phyloP scores from a whole-genome alignment of 1,140 invertebrate species.

The Drosophila murphyi region DNA sequence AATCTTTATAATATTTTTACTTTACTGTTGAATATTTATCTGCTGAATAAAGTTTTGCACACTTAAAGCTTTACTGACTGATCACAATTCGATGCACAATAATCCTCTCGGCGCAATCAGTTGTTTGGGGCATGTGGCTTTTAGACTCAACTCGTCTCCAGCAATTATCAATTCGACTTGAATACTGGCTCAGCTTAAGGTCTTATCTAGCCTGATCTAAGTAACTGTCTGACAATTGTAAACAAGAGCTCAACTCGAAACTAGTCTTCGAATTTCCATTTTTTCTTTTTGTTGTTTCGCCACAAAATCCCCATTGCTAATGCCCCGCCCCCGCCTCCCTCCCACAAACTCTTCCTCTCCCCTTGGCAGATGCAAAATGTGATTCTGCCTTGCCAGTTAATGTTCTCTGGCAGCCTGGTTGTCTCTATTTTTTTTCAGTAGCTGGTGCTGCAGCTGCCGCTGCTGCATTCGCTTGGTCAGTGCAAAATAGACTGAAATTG shows the following conservation, averaged over 20 bases:
- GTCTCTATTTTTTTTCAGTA: slow-evolving; percentile 1
- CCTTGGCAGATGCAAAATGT: slow-evolving; percentile 15
- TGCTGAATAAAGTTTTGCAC: background rate
- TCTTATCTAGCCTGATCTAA: slow-evolving; percentile 8
- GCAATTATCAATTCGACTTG: background rate
- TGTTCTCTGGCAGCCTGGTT: slow-evolving; percentile 14
- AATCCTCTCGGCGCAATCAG: background rate
- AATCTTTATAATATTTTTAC: too few species aligned
- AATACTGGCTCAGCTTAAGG: background rate
- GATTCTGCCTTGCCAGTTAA: slow-evolving; percentile 19
- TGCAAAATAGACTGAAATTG: slow-evolving; percentile 83
- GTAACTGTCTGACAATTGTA: slow-evolving; percentile 25
- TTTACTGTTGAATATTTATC: too few species aligned
- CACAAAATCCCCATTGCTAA: slow-evolving; percentile 6
- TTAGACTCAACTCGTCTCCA: background rate
- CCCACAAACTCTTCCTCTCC: background rate
- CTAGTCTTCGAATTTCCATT: slow-evolving; percentile 21
- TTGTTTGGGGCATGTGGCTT: background rate
- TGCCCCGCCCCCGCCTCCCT: background rate
- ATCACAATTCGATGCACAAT: too few species aligned
- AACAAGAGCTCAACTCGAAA: slow-evolving; percentile 25
- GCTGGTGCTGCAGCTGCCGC: slow-evolving; percentile 26
- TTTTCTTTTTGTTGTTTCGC: slow-evolving; percentile 10
- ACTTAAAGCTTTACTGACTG: background rate
- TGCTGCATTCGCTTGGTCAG: slow-evolving; percentile 35